Evolutionary conservation across 1,140 invertebrate genomes (phyloP).

Genomic region (Reticulitermes speratus): DNA sequence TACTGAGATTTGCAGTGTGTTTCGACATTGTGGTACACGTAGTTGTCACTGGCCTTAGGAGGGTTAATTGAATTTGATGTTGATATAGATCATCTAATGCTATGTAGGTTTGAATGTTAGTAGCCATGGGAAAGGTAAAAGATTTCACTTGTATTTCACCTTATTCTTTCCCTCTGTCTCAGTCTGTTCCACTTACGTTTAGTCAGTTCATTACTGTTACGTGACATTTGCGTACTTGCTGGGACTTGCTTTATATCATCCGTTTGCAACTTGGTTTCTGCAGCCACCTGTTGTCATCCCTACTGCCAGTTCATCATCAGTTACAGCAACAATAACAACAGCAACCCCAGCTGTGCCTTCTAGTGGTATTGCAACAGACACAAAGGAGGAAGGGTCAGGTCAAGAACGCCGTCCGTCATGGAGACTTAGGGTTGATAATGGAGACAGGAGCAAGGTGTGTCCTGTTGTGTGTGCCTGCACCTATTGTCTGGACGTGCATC

Average conservation of each 20-base stretch:
- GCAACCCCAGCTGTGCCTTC: constrained; percentile 46
- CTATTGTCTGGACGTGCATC: background rate
- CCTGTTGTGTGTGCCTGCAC: background rate
- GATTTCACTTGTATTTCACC: too few species aligned
- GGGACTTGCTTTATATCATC: background rate
- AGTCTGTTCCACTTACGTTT: too few species aligned
- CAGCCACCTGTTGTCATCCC: constrained; percentile 26
- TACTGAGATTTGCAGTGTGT: too few species aligned
- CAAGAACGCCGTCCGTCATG: constrained; percentile 83
- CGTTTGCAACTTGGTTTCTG: constrained; percentile 21
- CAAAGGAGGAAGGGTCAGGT: constrained; percentile 50
- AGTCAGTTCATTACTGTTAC: too few species aligned
- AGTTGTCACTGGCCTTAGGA: too few species aligned
- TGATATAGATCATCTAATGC: too few species aligned
- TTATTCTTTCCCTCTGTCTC: too few species aligned
- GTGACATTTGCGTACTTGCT: background rate
- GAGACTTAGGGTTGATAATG: constrained; percentile 83
- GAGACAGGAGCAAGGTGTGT: constrained; percentile 73
- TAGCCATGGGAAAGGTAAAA: too few species aligned
- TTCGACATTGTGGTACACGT: too few species aligned
- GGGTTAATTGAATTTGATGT: too few species aligned
- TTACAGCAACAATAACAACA: constrained; percentile 61
- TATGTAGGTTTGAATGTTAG: too few species aligned
- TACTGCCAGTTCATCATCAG: constrained; percentile 44
- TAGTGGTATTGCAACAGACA: constrained; percentile 43